Evolutionary conservation across 2,888 invertebrate species (phyloP).

Genomic region (Drosophila phalerata): DNA sequence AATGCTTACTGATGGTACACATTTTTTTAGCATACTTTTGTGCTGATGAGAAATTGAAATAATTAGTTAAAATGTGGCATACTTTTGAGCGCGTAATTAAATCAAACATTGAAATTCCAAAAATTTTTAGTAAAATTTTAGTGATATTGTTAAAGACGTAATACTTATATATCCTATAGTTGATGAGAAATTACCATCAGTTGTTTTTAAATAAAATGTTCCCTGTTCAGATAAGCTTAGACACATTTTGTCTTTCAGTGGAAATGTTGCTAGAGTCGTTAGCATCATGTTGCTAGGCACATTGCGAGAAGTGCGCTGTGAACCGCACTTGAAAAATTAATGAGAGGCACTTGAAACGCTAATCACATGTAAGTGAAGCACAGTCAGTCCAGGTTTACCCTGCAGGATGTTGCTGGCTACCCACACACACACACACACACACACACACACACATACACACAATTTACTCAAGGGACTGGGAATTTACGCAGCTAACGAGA

Average conservation of each 20-base stretch:
- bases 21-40: slow-evolving; percentile 26
- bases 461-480: slow-evolving; percentile 19
- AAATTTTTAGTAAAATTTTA: not conserved
- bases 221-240: not conserved
- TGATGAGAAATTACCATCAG: not conserved
- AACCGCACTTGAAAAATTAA: slow-evolving; percentile 75
- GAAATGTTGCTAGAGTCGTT: slow-evolving; percentile 16
- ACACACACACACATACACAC: slow-evolving; percentile 14
- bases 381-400: slow-evolving; percentile 39
- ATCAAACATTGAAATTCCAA: not conserved
- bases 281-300: slow-evolving; percentile 55
- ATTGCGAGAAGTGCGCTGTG: slow-evolving; percentile 41
- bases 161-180: not conserved
- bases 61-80: too few relatives aligned
- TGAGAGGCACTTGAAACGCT: slow-evolving; percentile 74
- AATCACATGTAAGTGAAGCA: slow-evolving; percentile 74
- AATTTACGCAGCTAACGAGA: slow-evolving; percentile 35
- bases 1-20: too few relatives aligned
- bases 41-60: not conserved
- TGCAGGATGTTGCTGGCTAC: slow-evolving; percentile 32
- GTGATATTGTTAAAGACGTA: too few relatives aligned
- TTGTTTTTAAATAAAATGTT: not conserved
- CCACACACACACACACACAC: slow-evolving; percentile 1
- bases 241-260: not conserved
- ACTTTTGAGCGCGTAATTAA: too few relatives aligned